Conservation (phyloP, 2,113 vertebrate genomes). For the Dromaius novaehollandiae region DNA sequence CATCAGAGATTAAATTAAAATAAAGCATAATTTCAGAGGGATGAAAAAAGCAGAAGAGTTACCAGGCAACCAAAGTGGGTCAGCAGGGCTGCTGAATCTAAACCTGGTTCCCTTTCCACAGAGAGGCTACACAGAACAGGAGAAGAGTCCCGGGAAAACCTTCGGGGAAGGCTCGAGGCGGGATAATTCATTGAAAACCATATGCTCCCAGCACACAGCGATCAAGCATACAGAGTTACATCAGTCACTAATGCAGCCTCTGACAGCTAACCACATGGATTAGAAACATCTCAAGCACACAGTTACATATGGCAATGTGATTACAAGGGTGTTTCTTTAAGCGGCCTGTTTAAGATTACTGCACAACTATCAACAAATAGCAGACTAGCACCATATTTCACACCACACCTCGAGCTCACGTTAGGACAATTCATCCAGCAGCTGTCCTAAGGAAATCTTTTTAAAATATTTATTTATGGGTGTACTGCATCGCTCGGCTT, state of each 20-base stretch:
- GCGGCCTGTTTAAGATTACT: neutral
- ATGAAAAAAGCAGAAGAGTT: neutral
- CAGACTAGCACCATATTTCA: neutral
- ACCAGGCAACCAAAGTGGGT: neutral
- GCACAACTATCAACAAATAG: neutral
- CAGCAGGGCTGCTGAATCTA: neutral
- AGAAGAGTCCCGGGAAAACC: neutral
- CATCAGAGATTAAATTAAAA: neutral
- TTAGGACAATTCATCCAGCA: neutral
- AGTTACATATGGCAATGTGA: neutral
- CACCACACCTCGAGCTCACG: neutral
- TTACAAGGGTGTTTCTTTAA: neutral
- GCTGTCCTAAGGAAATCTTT: neutral
- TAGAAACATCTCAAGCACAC: neutral
- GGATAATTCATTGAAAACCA: neutral
- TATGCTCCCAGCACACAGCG: neutral
- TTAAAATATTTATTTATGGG: neutral
- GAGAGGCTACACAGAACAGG: neutral
- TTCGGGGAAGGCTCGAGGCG: neutral
- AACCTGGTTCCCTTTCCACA: neutral
- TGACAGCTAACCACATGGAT: neutral
- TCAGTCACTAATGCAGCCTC: neutral
- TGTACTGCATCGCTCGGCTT: neutral
- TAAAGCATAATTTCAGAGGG: neutral
- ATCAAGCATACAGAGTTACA: neutral